These are phyloP conservation scores for Caenorhabditis sp. DNA, from an alignment of 2,888 invertebrate species.

Conservation along the genomic window DNA sequence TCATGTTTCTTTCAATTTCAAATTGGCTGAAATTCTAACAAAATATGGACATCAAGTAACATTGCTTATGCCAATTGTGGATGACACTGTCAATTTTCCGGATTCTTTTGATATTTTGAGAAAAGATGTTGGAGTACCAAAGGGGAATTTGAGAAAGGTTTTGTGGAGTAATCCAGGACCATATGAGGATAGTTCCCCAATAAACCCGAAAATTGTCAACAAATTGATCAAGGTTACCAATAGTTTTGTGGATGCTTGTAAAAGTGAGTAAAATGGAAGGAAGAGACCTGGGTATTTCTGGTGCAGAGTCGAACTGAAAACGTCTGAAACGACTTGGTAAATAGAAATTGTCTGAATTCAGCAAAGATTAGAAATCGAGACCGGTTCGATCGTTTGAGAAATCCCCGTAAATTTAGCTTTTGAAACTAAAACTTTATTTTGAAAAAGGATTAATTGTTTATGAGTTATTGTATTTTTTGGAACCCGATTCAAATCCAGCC, in stretches of 20 bases:
- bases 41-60: conserved; percentile 56
- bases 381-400: no score
- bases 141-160: conserved; percentile 43
- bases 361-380: no score
- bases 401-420: no score
- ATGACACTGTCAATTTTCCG: conserved; percentile 31
- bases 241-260: conserved; percentile 56
- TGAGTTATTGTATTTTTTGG: no score
- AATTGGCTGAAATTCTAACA: conserved; percentile 53
- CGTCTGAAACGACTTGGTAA: background rate
- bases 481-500: no score
- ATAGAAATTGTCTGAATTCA: no score
- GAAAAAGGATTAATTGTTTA: no score
- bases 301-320: background rate
- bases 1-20: conserved; percentile 64
- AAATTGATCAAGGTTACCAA: conserved; percentile 59
- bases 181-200: conserved; percentile 58
- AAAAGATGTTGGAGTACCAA: conserved; percentile 44
- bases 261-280: conserved; percentile 8
- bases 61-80: conserved; percentile 42
- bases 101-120: conserved; percentile 34
- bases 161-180: conserved; percentile 68
- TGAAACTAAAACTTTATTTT: no score
- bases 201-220: conserved; percentile 60
- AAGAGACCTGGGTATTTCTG: background rate